Conservation (phyloP, 2,797 vertebrate species). For the Onychomys leucogaster region DNA sequence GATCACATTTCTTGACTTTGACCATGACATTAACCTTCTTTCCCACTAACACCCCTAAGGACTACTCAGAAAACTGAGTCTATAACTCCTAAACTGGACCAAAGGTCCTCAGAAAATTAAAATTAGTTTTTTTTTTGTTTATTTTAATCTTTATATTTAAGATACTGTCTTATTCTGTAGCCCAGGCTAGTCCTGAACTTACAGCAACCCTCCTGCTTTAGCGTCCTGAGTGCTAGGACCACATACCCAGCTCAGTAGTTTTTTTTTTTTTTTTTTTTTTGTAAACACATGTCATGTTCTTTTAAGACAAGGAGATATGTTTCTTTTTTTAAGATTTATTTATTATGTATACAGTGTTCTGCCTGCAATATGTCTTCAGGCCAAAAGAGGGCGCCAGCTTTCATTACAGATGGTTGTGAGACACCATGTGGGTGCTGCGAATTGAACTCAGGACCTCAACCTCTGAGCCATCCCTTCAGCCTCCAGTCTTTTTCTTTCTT, state of each 20-base stretch:
- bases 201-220: too few relatives aligned
- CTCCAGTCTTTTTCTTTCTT: not conserved
- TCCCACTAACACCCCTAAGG: not conserved
- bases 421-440: not conserved
- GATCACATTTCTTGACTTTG: not conserved
- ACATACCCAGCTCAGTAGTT: not conserved
- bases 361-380: not conserved
- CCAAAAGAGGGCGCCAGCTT: not conserved
- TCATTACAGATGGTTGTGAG: not conserved
- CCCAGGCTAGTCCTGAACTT: too few relatives aligned
- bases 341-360: not conserved
- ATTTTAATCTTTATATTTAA: not conserved
- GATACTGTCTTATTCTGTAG: not conserved
- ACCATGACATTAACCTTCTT: not conserved
- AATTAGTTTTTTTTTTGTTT: not conserved
- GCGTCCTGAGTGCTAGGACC: not conserved
- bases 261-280: not conserved
- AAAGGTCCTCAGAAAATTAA: constrained; percentile 42
- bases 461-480: not conserved
- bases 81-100: constrained; percentile 27
- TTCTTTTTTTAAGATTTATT: not conserved
- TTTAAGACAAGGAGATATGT: not conserved
- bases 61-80: not conserved
- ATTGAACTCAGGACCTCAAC: not conserved
- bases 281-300: not conserved